Evolutionary conservation across 1,140 invertebrate genomes (phyloP).

Genomic region (Anoplolepis gracilipes): DNA sequence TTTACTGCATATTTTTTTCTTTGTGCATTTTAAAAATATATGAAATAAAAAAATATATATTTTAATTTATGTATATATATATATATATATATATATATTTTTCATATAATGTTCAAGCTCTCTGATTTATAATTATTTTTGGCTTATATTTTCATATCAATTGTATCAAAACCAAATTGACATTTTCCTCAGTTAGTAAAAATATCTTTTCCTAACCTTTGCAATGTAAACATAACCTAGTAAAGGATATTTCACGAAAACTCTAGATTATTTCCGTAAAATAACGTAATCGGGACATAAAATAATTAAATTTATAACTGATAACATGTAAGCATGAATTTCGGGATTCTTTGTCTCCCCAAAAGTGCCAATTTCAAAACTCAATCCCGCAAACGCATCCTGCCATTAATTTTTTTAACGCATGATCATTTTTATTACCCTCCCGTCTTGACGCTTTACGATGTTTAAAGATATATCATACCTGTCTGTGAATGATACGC

Average conservation of each 20-base stretch:
- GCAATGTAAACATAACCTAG: conserved; percentile 66
- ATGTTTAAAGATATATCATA: conserved; percentile 63
- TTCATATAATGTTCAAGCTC: too few species aligned
- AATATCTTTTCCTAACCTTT: conserved; percentile 13
- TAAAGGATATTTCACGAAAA: background rate
- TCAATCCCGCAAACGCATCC: background rate
- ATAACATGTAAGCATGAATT: background rate
- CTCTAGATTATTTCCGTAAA: background rate
- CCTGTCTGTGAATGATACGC: conserved; percentile 56
- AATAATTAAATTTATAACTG: background rate
- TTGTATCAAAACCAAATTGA: too few species aligned
- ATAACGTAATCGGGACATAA: background rate
- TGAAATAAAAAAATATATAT: too few species aligned
- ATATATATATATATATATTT: too few species aligned
- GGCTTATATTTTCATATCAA: too few species aligned
- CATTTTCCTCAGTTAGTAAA: background rate
- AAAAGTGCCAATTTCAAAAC: background rate
- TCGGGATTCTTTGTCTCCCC: background rate
- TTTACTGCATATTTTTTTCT: too few species aligned
- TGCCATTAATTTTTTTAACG: conserved; percentile 5
- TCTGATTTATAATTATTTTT: too few species aligned
- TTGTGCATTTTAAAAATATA: too few species aligned
- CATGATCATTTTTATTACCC: conserved; percentile 15
- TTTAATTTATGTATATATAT: too few species aligned
- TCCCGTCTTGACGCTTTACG: background rate